Base-by-base conservation (phyloP, 1,140 invertebrate species). In the Lerema accius region DNA sequence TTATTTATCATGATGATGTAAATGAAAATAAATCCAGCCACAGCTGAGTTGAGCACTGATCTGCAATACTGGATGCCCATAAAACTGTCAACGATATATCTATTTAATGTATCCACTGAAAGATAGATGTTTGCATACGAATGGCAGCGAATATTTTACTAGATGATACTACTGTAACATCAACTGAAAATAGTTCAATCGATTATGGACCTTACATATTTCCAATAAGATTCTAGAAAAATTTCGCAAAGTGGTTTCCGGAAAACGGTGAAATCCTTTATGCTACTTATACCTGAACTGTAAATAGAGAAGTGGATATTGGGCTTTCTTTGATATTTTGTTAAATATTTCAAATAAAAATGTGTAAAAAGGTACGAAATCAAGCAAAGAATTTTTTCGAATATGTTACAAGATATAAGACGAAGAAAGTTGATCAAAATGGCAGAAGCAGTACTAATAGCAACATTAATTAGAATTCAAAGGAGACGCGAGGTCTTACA, bases 81-180 rank as follows among this genome's bases (percentile, higher is more conserved):
- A 84, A 84, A 84, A 74, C 75, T 81, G 82, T 84, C 82, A 73
- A 59, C 76, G 53, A 79, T 80, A 70, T 77, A 80, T 79, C 76
- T 79, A 67, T 69, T 71, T 75, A 77, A 81, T 78, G 77, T 76
- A 67, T 40, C 60, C 65, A 69, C 66, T 65, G 68, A 76, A 66
- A 69, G 76, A 79, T 71, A 68, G 65, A 78, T 71, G 53, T 61
- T 66, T 73, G 65, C 61, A 58, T 71, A 64, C 37, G 53, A 71
- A 69, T 48, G 15, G 32, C 14, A 37, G 40, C 14, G 51, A 48
- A 39, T 26, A 48, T 46, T 66, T 42, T 56, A 40, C 37, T 51
- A 46, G 28, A 61, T 50, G 28, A 35, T 51, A 50, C 45, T 5
- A 17, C 17, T 13, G 40, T 56, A 37, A 4, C 56, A 37, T 66